Conservation (phyloP, 2,113 vertebrate species). For the Sceloporus tristichus region DNA sequence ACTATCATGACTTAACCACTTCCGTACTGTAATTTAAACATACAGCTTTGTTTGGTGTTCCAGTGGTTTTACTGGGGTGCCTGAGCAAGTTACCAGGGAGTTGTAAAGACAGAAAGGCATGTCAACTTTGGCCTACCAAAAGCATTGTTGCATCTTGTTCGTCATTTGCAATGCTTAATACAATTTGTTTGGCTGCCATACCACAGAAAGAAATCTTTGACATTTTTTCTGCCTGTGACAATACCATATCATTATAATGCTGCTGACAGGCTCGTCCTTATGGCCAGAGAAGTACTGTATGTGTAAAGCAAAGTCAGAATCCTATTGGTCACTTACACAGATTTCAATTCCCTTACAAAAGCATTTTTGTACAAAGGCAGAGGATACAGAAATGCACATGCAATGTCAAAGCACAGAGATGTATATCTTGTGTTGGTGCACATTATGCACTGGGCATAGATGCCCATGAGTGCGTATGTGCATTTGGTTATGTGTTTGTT, state of each 20-base stretch:
- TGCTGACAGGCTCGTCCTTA: not conserved
- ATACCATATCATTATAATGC: not conserved
- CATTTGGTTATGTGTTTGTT: no score
- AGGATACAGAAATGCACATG: no score
- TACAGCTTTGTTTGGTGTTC: not conserved
- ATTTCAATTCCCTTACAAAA: no score
- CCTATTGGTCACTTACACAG: no score
- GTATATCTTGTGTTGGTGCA: no score
- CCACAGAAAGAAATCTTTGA: not conserved
- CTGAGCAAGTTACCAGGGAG: fast-evolving
- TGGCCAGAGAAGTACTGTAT: no score
- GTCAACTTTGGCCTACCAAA: not conserved
- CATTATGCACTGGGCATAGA: no score
- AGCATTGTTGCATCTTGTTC: not conserved
- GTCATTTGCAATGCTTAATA: not conserved
- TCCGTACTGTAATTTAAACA: constrained; percentile 11
- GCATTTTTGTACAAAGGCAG: no score
- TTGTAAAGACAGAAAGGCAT: not conserved
- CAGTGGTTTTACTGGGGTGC: not conserved
- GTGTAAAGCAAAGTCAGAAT: no score
- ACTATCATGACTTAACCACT: not conserved
- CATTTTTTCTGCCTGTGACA: not conserved
- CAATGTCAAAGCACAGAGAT: no score
- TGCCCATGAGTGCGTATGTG: no score
- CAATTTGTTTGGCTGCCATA: not conserved